Conservation (phyloP, 1,140 invertebrate species). For the Heliconius nattereri region DNA sequence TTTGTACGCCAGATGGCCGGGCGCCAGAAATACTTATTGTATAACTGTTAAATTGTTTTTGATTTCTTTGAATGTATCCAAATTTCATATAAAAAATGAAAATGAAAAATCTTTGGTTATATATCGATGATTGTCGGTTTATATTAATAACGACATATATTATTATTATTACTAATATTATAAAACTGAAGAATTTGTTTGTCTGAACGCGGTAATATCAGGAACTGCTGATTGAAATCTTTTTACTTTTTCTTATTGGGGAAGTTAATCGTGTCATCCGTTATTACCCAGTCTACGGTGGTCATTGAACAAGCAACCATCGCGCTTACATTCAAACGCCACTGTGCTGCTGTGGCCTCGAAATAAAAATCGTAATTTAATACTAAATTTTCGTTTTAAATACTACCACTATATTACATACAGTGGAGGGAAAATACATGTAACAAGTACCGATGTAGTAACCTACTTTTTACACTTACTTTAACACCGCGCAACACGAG, state of each 20-base stretch:
- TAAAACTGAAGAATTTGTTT: too few species aligned
- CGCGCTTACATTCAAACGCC: too few species aligned
- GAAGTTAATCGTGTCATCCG: too few species aligned
- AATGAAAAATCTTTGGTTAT: too few species aligned
- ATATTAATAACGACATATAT: too few species aligned
- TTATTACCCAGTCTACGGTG: background rate
- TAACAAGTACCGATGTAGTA: background rate
- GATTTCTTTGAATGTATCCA: background rate
- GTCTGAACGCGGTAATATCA: too few species aligned
- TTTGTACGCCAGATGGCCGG: slow-evolving; percentile 47
- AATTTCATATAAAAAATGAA: background rate
- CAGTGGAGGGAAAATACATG: background rate
- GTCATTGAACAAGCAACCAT: background rate
- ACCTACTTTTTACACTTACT: slow-evolving; percentile 18
- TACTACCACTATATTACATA: background rate
- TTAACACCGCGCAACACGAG: slow-evolving; percentile 8
- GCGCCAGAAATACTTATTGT: slow-evolving; percentile 43
- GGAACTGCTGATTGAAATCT: too few species aligned
- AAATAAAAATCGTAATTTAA: background rate
- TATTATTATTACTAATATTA: too few species aligned
- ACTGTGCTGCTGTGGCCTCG: too few species aligned
- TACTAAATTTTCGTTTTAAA: background rate
- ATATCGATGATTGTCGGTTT: too few species aligned
- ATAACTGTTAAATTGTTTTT: slow-evolving; percentile 40
- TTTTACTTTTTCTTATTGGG: too few species aligned